Conservation (phyloP, 2,797 vertebrate species). For the Loris lydekkerianus region DNA sequence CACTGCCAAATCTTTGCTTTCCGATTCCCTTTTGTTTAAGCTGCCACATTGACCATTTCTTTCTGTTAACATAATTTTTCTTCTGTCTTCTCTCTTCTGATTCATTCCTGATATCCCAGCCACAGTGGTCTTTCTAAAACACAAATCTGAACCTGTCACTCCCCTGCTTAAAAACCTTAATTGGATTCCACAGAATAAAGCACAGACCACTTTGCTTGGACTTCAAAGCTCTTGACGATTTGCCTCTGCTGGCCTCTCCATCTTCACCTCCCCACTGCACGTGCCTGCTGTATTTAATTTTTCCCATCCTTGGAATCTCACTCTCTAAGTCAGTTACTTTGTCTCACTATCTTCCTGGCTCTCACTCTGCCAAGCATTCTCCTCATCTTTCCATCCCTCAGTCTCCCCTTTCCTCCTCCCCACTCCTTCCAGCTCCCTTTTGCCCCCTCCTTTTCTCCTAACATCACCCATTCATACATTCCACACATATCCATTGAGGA, state of each 20-base stretch:
- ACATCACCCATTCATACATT: background rate
- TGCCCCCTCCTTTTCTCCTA: background rate
- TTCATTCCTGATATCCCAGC: conserved; percentile 38
- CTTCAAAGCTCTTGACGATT: background rate
- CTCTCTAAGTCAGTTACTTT: background rate
- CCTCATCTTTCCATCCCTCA: background rate
- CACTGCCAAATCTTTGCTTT: conserved; percentile 60
- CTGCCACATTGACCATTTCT: conserved; percentile 67
- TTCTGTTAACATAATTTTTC: conserved; percentile 72
- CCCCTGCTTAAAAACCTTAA: conserved; percentile 55
- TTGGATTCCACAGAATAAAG: conserved; percentile 23
- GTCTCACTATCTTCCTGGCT: background rate
- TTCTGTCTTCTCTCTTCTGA: conserved; percentile 61
- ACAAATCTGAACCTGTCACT: conserved; percentile 61
- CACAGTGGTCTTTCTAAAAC: conserved; percentile 55
- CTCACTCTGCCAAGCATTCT: background rate
- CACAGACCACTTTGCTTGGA: background rate
- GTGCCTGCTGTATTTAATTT: background rate
- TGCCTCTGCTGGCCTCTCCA: background rate
- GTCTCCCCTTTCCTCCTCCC: background rate
- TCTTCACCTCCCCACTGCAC: background rate
- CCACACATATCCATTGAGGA: background rate
- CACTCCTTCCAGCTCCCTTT: background rate
- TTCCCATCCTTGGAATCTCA: background rate
- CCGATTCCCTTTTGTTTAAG: conserved; percentile 47